Evolutionary conservation across 2,113 vertebrate genomes (phyloP).

Genomic region (Mustela lutreola): DNA sequence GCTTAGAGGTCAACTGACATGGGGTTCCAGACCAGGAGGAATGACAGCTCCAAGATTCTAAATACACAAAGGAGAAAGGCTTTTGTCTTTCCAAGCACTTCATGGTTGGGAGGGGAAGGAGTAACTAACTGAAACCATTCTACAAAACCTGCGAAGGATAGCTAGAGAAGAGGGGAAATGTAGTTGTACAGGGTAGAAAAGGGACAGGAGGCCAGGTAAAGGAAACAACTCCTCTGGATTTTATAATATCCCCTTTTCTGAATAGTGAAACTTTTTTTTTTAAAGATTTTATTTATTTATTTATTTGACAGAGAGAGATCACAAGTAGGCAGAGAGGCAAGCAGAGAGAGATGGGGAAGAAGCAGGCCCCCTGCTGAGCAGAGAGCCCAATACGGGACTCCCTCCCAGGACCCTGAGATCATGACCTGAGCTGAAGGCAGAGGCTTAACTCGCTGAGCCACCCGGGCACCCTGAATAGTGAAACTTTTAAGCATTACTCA

Average conservation of each 20-base stretch:
- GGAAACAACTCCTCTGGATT: background rate
- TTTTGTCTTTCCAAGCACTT: background rate
- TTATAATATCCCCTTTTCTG: constrained; percentile 44
- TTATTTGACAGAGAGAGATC: too few species aligned
- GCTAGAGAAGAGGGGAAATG: background rate
- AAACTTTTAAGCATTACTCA: constrained; percentile 67
- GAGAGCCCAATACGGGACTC: too few species aligned
- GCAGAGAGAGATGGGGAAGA: too few species aligned
- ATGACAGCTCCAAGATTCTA: background rate
- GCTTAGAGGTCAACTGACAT: background rate
- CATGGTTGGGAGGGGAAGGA: background rate
- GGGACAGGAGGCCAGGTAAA: background rate
- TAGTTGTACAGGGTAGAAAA: fast-evolving
- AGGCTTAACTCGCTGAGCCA: too few species aligned
- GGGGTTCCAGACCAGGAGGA: background rate
- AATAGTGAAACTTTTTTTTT: constrained; percentile 41
- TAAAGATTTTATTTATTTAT: too few species aligned
- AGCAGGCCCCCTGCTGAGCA: too few species aligned
- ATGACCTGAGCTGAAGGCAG: too few species aligned
- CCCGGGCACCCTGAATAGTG: constrained; percentile 16
- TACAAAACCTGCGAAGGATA: background rate
- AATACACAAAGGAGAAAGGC: background rate
- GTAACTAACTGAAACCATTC: background rate
- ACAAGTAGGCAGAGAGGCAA: too few species aligned
- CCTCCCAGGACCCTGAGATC: too few species aligned